Conservation (phyloP, 2,888 invertebrate genomes). For the Drosophila mulleri region DNA sequence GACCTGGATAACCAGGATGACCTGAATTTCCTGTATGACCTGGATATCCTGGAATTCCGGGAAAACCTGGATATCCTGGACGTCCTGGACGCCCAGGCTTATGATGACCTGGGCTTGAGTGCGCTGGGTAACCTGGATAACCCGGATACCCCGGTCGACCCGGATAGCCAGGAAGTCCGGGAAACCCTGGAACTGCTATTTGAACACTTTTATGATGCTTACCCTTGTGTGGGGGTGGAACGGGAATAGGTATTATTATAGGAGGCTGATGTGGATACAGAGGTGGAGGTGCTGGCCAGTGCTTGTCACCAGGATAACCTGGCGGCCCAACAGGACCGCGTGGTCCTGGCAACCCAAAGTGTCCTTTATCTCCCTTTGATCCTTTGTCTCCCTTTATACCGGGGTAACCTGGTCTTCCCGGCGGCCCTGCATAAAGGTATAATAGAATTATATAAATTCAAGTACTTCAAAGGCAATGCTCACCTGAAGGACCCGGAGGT, state of each 20-base stretch:
- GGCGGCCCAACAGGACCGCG: conserved; percentile 47
- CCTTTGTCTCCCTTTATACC: conserved; percentile 46
- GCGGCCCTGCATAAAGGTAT: conserved; percentile 7
- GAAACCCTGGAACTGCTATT: conserved; percentile 24
- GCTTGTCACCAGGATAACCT: conserved; percentile 25
- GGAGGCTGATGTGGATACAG: conserved; percentile 39
- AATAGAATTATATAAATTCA: background rate
- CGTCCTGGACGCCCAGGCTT: no score
- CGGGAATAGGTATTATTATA: conserved; percentile 46
- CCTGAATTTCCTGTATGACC: no score
- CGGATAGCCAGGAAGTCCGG: conserved; percentile 26
- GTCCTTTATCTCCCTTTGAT: conserved; percentile 49
- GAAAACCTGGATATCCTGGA: no score
- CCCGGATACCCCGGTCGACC: conserved; percentile 27
- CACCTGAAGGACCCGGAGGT: conserved; percentile 29
- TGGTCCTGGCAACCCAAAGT: conserved; percentile 36
- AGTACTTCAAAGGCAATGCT: background rate
- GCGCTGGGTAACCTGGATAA: conserved; percentile 11
- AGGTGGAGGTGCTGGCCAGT: conserved; percentile 32
- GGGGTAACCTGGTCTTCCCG: conserved; percentile 36
- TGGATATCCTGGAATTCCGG: no score
- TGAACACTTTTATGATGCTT: conserved; percentile 19
- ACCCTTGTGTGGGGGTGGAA: conserved; percentile 28
- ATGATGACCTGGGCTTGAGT: conserved; percentile 6
- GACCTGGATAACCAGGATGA: background rate